Evolutionary conservation across 2,888 invertebrate species (phyloP).

Genomic region (Phortica okadai): DNA sequence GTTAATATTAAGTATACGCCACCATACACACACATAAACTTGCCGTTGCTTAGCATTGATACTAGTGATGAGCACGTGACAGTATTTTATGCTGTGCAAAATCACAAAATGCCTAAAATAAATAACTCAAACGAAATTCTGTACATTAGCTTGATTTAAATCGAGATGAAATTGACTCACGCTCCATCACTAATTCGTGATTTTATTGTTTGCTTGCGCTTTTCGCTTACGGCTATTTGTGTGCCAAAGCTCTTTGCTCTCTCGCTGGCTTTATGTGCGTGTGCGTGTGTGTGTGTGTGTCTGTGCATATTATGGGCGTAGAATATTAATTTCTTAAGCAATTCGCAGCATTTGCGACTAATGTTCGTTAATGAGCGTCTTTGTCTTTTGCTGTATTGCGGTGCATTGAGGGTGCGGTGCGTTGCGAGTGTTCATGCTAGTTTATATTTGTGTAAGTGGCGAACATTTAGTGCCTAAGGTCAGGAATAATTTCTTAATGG

Average conservation of each 20-base stretch:
- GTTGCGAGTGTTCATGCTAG: too few relatives aligned
- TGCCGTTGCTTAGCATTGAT: not conserved
- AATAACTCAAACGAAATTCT: too few relatives aligned
- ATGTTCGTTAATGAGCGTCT: constrained; percentile 65
- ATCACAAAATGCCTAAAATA: not conserved
- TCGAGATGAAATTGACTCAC: not conserved
- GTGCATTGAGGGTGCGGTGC: too few relatives aligned
- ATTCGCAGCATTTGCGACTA: constrained; percentile 71
- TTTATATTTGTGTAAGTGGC: constrained; percentile 48
- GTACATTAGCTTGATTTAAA: too few relatives aligned
- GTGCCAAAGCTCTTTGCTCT: constrained; percentile 37
- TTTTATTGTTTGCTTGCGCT: constrained; percentile 33
- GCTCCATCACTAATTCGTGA: constrained; percentile 21
- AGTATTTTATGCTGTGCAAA: not conserved
- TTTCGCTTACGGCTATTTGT: not conserved
- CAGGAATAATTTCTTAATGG: constrained; percentile 48
- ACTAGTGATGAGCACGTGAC: not conserved
- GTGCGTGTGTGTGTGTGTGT: constrained; percentile 47
- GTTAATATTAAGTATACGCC: constrained; percentile 60
- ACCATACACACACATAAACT: not conserved
- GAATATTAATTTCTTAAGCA: constrained; percentile 71
- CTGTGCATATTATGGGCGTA: constrained; percentile 52
- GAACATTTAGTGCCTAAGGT: constrained; percentile 52
- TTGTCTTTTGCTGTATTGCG: not conserved
- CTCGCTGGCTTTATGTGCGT: constrained; percentile 16